A percentile compares a stretch with the other conserved stretches of the same genome.
Evolutionary conservation across 2,888 invertebrate species (phyloP).

Genomic region (Amaurobius ferox): DNA sequence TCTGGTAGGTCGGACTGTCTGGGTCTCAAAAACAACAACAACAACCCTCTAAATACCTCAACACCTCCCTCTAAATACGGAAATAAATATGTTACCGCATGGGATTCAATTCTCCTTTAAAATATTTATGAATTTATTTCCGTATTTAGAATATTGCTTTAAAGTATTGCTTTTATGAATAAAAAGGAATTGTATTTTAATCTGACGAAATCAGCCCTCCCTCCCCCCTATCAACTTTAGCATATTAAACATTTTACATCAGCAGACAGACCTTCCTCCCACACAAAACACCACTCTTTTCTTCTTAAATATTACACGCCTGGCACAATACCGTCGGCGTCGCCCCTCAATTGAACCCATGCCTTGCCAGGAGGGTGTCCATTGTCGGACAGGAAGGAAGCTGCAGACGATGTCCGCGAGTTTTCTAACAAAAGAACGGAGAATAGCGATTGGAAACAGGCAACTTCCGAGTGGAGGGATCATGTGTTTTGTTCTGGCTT

Average conservation of each 20-base stretch:
- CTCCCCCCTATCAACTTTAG: no score
- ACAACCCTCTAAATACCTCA: no score
- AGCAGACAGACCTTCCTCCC: background rate
- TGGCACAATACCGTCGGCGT: background rate
- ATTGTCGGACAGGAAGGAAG: constrained; percentile 18
- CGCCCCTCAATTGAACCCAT: background rate
- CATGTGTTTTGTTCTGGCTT: background rate
- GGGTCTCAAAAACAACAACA: no score
- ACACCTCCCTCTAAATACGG: no score
- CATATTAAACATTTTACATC: background rate
- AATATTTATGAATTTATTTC: no score
- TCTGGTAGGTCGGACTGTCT: no score
- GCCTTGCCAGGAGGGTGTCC: constrained; percentile 13
- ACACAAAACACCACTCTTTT: background rate
- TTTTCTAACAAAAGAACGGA: background rate
- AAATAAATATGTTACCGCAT: no score
- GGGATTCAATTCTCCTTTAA: no score
- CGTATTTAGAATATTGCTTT: no score
- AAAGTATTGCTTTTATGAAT: background rate
- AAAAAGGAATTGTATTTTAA: background rate
- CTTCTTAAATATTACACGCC: constrained; percentile 12
- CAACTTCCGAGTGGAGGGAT: background rate
- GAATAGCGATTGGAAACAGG: constrained; percentile 12
- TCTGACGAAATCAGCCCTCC: no score
- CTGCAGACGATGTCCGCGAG: constrained; percentile 14